phyloP scores from a whole-genome alignment of 2,888 invertebrate species.

The Flexamia atlantica region DNA sequence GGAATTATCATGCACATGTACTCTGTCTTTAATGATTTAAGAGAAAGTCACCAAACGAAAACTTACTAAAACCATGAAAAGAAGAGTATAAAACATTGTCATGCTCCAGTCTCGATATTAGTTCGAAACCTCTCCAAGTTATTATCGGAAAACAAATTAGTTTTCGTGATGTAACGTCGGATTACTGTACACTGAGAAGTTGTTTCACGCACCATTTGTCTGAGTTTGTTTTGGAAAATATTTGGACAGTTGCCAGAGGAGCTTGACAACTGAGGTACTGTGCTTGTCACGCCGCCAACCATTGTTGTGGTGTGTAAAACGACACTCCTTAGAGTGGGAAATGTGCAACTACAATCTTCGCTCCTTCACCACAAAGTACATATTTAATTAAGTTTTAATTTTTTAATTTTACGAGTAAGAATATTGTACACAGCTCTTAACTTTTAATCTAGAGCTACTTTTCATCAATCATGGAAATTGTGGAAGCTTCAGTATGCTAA shows the following conservation, averaged over 20 bases:
- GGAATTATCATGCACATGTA: too few relatives aligned
- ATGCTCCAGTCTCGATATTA: neutral
- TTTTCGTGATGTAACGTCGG: neutral
- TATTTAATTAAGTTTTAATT: too few relatives aligned
- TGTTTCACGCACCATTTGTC: constrained; percentile 2
- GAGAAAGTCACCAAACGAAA: too few relatives aligned
- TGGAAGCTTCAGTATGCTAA: too few relatives aligned
- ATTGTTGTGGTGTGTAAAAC: neutral
- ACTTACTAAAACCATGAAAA: neutral
- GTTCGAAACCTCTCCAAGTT: too few relatives aligned
- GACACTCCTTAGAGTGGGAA: neutral
- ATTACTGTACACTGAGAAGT: neutral
- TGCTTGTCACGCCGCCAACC: neutral
- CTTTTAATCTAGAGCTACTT: too few relatives aligned
- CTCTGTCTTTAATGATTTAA: too few relatives aligned
- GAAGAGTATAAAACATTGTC: neutral
- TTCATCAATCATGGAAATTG: too few relatives aligned
- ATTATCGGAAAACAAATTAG: too few relatives aligned
- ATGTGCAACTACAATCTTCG: neutral
- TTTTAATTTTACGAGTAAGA: too few relatives aligned
- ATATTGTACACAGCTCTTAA: too few relatives aligned
- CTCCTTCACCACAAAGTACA: too few relatives aligned
- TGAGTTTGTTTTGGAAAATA: neutral
- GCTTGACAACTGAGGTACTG: neutral
- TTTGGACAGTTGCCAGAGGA: neutral